Evolutionary conservation across 2,888 invertebrate genomes (phyloP).

Genomic region (Heliconius sara): DNA sequence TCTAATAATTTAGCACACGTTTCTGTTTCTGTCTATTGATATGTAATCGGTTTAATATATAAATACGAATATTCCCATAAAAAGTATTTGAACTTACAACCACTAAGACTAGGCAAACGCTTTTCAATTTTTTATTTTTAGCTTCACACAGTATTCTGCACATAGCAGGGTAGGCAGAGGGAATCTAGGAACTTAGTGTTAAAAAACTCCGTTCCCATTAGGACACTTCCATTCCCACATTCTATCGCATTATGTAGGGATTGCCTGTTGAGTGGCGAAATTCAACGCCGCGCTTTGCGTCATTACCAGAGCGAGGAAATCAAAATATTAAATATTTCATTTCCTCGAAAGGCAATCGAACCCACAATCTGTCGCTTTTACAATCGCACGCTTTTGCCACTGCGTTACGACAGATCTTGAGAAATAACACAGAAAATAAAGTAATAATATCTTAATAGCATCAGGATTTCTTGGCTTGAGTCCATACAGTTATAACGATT

Average conservation of each 20-base stretch:
- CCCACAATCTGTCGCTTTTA: too few relatives aligned
- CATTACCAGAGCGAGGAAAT: background rate
- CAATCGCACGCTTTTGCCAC: too few relatives aligned
- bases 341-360: too few relatives aligned
- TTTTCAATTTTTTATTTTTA: too few relatives aligned
- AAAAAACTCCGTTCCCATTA: background rate
- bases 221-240: background rate
- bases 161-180: too few relatives aligned
- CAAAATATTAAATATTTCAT: background rate
- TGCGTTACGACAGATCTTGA: background rate
- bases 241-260: background rate
- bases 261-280: background rate
- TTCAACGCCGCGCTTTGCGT: background rate
- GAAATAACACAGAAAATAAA: background rate
- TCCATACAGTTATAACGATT: background rate
- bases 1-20: too few relatives aligned
- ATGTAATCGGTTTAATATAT: too few relatives aligned
- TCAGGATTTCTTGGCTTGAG: background rate
- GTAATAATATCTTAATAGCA: constrained; percentile 1
- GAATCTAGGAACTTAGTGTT: background rate
- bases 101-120: too few relatives aligned
- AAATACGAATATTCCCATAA: too few relatives aligned
- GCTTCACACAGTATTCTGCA: too few relatives aligned
- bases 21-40: too few relatives aligned
- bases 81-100: too few relatives aligned